Base-by-base conservation (phyloP, 2,888 invertebrate genomes). In the Tetranychus piercei region DNA sequence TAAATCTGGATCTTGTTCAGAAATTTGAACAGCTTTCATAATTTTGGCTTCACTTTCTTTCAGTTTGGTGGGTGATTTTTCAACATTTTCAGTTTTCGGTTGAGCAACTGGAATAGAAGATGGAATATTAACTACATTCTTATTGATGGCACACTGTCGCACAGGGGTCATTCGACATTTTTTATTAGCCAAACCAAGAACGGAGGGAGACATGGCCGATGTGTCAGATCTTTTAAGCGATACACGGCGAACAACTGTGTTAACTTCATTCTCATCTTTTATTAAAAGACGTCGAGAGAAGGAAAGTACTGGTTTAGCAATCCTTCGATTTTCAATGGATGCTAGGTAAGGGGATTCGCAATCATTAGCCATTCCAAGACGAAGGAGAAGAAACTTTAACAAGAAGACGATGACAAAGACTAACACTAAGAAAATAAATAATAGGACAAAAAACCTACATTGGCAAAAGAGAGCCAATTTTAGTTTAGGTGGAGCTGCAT, bases 1-100 rank as follows among this genome's bases (percentile, higher is more conserved):
- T 7, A 93, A 83, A 80, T 90, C 89, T 0, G 89, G 87, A 77
- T 90, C 88, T 6, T 85, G 84, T 1, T 86, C 78, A 75, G 78
- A 78, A 73, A 80, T 44, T 20, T 89, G 87, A 77, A 90, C 82
- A 0, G 90, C 90, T 11, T 86, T 86, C 86, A 88, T 89, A 18
- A 87, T 88, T 44, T n/a, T 5, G 18, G 4, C 71, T 55, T 55
- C 55, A 9, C 15, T 55, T 7, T 55, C 55, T 55, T 55, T 55
- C 6, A 55, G 9, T 15, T 55, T 55, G 55, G 55, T 55, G 55
- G 55, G 55, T 15, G 55, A 55, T 55, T 55, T 9, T 55, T 55
- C 55, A 55, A 55, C 55, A 55, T 55, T 9, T 6, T 55, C 55
- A 0, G 55, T 15, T 55, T 55, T 55, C 0, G 34, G 34, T 55